Evolutionary conservation across 1,140 invertebrate species (phyloP).

Genomic region (Papilio glaucus): DNA sequence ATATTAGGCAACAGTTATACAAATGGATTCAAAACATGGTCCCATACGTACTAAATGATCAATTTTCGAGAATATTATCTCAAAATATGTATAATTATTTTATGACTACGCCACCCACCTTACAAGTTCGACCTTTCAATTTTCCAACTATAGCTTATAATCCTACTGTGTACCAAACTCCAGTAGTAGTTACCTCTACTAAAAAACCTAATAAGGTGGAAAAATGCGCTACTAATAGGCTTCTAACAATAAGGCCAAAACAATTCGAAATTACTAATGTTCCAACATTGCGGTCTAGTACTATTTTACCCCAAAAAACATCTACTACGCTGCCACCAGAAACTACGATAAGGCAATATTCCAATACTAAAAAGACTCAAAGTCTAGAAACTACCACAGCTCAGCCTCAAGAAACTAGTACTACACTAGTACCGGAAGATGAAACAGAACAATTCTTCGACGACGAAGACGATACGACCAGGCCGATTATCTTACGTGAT

Average conservation of each 20-base stretch:
- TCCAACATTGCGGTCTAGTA: not conserved
- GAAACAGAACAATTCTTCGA: constrained; percentile 10
- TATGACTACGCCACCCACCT: not conserved
- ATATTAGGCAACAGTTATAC: not conserved
- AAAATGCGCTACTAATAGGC: not conserved
- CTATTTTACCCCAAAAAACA: not conserved
- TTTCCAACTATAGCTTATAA: not conserved
- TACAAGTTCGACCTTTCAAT: too few relatives aligned
- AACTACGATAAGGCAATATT: not conserved
- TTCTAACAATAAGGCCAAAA: not conserved
- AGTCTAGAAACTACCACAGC: not conserved
- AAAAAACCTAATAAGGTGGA: not conserved
- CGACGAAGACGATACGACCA: constrained; percentile 30
- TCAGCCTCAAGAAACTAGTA: not conserved
- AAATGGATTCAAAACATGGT: not conserved
- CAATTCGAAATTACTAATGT: not conserved
- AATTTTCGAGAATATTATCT: not conserved
- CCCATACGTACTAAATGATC: not conserved
- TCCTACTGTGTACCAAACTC: not conserved
- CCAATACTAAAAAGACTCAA: not conserved
- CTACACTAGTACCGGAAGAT: not conserved
- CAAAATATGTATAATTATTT: not conserved
- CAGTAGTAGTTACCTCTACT: not conserved
- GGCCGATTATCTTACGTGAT: constrained; percentile 14
- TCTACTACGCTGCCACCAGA: not conserved